Evolutionary conservation across 1,140 invertebrate species (phyloP).

Genomic region (Panagrolaimus sp.): DNA sequence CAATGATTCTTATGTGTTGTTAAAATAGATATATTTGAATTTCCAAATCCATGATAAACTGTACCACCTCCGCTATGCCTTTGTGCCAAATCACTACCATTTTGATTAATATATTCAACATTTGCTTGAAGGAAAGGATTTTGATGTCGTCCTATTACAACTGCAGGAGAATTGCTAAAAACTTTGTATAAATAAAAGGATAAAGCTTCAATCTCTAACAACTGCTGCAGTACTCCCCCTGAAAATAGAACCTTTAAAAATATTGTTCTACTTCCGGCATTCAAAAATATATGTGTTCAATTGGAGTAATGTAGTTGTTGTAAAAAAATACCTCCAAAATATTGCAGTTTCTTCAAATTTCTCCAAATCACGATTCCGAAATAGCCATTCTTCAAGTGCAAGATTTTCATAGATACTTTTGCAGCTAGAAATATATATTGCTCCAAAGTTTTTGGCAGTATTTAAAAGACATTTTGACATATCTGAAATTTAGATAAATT

Average conservation of each 20-base stretch:
- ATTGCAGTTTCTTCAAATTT: slow-evolving; percentile 37
- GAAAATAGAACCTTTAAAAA: too few species aligned
- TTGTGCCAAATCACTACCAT: slow-evolving; percentile 65
- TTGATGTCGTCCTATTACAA: slow-evolving; percentile 90
- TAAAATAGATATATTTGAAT: slow-evolving; percentile 50
- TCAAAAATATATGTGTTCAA: too few species aligned
- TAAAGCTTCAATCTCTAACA: too few species aligned
- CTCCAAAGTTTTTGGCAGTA: too few species aligned
- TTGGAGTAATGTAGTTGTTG: too few species aligned
- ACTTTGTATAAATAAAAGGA: too few species aligned
- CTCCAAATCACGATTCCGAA: slow-evolving; percentile 43
- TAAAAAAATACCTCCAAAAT: slow-evolving; percentile 57
- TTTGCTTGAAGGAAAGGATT: slow-evolving; percentile 91
- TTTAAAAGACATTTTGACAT: too few species aligned
- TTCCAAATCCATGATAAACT: slow-evolving; percentile 79
- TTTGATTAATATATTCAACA: slow-evolving; percentile 58
- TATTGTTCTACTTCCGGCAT: too few species aligned
- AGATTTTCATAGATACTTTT: slow-evolving; percentile 52
- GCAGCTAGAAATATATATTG: neutral
- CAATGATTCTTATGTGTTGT: slow-evolving; percentile 47
- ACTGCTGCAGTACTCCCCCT: too few species aligned
- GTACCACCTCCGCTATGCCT: slow-evolving; percentile 88
- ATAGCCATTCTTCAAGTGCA: slow-evolving; percentile 54
- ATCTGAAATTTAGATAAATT: too few species aligned
- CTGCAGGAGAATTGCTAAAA: slow-evolving; percentile 74